Base-by-base conservation (phyloP, 2,888 invertebrate species). In the Hirtodrosophila confusa region DNA sequence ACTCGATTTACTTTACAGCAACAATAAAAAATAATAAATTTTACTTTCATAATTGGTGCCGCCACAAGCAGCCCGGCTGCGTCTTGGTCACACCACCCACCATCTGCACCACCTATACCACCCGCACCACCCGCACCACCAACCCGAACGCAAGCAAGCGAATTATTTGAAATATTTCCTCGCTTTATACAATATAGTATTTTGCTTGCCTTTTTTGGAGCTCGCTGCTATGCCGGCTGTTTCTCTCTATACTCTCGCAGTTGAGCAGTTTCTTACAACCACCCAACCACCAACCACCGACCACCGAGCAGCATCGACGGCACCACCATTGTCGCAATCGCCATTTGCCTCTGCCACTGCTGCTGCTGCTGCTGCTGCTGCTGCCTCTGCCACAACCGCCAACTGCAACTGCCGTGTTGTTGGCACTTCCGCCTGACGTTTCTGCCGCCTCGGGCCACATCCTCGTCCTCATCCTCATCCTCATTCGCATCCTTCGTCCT, bases 21-120 rank as follows among this genome's bases (percentile, higher is more conserved):
- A 79, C 78, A 79, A 79, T 82, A 79, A 79, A 77, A 79, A 72
- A 79, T 79, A 79, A 79, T 79, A 79, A 82, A 79, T 79, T 79
- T 78, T 70, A 70, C 82, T 79, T 82, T 68, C 79, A 79, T 79
- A 79, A 79, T 79, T 79, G 79, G 79, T 73, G 78, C 82, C 83
- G 82, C 79, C 79, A 75, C 79, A 82, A 75, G 80, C 83, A 82
- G 76, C 79, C 74, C 53, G 65, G 41, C 56, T 77, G 56, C 66
- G 80, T 79, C 76, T 77, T 77, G 56, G 77, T 29, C 44, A 49
- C 41, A 66, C 17, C 56, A 50, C 55, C 55, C 11, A 35, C 53
- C 37, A 44, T 3, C 45, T 10, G 10, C 57, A 33, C 56, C 53
- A 45, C 43, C 37, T 17, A 17, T 17, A 17, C 17, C 17, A 17